A percentile compares a stretch with the other conserved stretches of the same genome.
phyloP scores from a whole-genome alignment of 2,888 invertebrate genomes.

The Hypolimnas misippus region DNA sequence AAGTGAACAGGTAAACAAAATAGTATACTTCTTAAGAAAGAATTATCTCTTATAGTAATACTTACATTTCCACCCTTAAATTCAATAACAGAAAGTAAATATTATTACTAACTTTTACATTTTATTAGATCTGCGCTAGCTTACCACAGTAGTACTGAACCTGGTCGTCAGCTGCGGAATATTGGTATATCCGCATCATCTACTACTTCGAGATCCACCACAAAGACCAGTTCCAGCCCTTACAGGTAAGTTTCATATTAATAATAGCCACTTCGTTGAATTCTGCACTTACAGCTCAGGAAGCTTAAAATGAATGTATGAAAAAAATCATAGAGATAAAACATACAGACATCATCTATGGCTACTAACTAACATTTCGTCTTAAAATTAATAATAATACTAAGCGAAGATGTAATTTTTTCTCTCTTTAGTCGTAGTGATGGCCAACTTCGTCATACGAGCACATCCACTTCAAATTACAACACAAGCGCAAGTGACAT shows the following conservation, averaged over 20 bases:
- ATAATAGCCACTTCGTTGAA: not conserved
- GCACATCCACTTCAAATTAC: slow-evolving; percentile 94
- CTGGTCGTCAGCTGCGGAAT: slow-evolving; percentile 83
- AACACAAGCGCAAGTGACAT: slow-evolving; percentile 90
- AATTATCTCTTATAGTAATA: too few species aligned
- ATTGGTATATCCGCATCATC: slow-evolving; percentile 97
- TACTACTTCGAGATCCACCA: slow-evolving; percentile 96
- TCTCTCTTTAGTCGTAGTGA: slow-evolving; percentile 92
- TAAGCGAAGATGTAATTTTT: too few species aligned
- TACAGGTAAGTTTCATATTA: slow-evolving; percentile 85
- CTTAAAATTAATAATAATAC: too few species aligned
- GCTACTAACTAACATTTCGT: too few species aligned
- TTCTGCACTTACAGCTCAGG: too few species aligned
- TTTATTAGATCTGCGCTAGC: slow-evolving; percentile 89
- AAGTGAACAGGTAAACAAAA: slow-evolving; percentile 69
- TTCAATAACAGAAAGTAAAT: too few species aligned
- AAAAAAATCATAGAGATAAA: too few species aligned
- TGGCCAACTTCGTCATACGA: slow-evolving; percentile 91
- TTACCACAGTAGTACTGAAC: slow-evolving; percentile 87
- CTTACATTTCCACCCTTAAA: too few species aligned
- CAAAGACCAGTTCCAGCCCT: slow-evolving; percentile 96
- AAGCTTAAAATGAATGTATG: too few species aligned
- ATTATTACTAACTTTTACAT: too few species aligned
- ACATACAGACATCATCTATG: too few species aligned
- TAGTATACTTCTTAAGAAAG: not conserved